Evolutionary conservation across 2,888 invertebrate species (phyloP).

Genomic region (Leptopterna dolabrata): DNA sequence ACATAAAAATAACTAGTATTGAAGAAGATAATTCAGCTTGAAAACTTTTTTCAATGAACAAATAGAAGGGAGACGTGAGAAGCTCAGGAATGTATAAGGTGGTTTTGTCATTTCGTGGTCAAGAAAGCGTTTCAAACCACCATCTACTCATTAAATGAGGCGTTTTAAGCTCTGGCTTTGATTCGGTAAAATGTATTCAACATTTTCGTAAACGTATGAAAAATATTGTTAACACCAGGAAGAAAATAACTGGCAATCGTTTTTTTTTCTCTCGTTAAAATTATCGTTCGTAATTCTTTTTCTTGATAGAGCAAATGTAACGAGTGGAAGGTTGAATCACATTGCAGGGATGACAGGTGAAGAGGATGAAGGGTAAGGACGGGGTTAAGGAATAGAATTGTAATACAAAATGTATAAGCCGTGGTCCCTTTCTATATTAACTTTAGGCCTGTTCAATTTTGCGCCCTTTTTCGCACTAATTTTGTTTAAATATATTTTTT

Average conservation of each 20-base stretch:
- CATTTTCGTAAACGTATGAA: constrained; percentile 17
- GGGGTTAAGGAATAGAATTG: neutral
- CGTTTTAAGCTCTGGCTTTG: neutral
- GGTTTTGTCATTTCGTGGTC: neutral
- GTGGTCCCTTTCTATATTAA: neutral
- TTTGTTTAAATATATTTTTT: neutral
- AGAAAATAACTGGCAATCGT: constrained; percentile 12
- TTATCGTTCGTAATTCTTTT: neutral
- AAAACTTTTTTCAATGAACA: neutral
- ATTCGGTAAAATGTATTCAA: neutral
- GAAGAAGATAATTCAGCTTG: neutral
- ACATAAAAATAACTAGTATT: neutral
- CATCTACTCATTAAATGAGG: neutral
- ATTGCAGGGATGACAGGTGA: neutral
- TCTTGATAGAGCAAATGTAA: constrained; percentile 42
- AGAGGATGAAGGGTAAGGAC: neutral
- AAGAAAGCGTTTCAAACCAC: neutral
- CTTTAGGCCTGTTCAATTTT: constrained; percentile 47
- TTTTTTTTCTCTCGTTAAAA: neutral
- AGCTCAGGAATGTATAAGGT: neutral
- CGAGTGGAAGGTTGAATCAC: constrained; percentile 45
- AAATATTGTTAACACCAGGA: neutral
- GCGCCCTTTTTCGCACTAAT: constrained; percentile 5
- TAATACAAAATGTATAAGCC: neutral
- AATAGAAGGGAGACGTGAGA: neutral